Base-by-base conservation (phyloP, 2,113 vertebrate genomes). In the Nestor notabilis region DNA sequence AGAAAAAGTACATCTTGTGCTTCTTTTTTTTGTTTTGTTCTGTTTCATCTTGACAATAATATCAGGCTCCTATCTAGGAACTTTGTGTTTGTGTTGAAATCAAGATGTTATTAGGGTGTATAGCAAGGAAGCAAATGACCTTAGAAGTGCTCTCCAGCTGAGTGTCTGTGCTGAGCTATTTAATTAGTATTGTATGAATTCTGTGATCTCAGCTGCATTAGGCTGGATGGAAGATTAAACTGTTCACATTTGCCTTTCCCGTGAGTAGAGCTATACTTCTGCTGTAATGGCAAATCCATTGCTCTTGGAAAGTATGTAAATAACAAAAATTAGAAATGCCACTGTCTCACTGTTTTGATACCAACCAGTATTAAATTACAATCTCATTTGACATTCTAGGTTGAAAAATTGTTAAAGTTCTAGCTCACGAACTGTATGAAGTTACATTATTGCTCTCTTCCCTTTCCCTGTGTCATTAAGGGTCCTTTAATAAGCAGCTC, bases 121-220 rank as follows among this genome's bases (percentile, higher is more conserved):
- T 21, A 78, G 80, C 55, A 79, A 79, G n/a, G 35, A 56, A 84
- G 29, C 63, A 88, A 93, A 94, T 89, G 50, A 87, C 84, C 68
- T 89, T 71, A 85, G 64, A 53, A 76, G 33, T 1, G 13, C 64
- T 83, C 84, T 90, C 84, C 49, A 89, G 68, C 81, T 80, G 91
- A 66, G 63, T 77, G 69, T 68, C 66, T 60, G 33, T 65, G 78
- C 53, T 79, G 65, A 93, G 72, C 49, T 86, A 44, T 81, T 93
- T 79, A 92, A 87, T 96, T 85, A 83, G 1, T 2, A 60, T 49
- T 50, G 35, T 65, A 80, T 96, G 79, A 94, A 58, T 94, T 96
- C 86, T 91, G 29, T 88, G n/a, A 50, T 82, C 87, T 93, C 1
- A 17, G 10, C 87, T 80, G 50, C 81, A 19, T 83, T 85, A 81